Evolutionary conservation across 1,140 invertebrate species (phyloP).

Genomic region (Hypothenemus hampei): DNA sequence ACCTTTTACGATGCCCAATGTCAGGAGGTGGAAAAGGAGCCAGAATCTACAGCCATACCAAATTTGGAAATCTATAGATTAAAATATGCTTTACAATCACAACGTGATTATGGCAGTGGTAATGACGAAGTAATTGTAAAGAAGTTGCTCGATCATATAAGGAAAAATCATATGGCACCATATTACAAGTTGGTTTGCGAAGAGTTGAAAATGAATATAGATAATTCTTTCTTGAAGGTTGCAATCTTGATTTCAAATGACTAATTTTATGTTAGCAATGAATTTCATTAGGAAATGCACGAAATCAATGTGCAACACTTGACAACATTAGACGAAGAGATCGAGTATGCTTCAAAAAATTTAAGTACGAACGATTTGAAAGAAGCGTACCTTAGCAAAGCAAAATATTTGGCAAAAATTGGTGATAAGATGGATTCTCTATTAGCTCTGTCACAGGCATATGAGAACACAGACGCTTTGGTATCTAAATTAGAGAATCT

Average conservation of each 20-base stretch:
- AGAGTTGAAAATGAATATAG: slow-evolving; percentile 67
- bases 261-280: slow-evolving; percentile 18
- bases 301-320: slow-evolving; percentile 73
- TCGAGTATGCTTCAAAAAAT: slow-evolving; percentile 88
- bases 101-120: slow-evolving; percentile 59
- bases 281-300: slow-evolving; percentile 74
- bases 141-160: slow-evolving; percentile 71
- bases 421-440: slow-evolving; percentile 79
- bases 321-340: slow-evolving; percentile 74
- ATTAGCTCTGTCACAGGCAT: slow-evolving; percentile 72
- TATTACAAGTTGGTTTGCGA: slow-evolving; percentile 85
- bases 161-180: slow-evolving; percentile 85
- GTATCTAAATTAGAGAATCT: slow-evolving; percentile 85
- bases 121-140: slow-evolving; percentile 56
- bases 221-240: neutral
- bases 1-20: too few species aligned
- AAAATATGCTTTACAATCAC: slow-evolving; percentile 78
- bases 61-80: slow-evolving; percentile 48
- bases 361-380: slow-evolving; percentile 82
- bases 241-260: too few species aligned
- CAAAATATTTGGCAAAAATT: slow-evolving; percentile 92
- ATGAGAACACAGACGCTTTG: slow-evolving; percentile 84
- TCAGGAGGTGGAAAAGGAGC: too few species aligned
- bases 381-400: slow-evolving; percentile 79
- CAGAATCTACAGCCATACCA: slow-evolving; percentile 21